Evolutionary conservation across 2,113 vertebrate genomes (phyloP).

Genomic region (Carassius gibelio): DNA sequence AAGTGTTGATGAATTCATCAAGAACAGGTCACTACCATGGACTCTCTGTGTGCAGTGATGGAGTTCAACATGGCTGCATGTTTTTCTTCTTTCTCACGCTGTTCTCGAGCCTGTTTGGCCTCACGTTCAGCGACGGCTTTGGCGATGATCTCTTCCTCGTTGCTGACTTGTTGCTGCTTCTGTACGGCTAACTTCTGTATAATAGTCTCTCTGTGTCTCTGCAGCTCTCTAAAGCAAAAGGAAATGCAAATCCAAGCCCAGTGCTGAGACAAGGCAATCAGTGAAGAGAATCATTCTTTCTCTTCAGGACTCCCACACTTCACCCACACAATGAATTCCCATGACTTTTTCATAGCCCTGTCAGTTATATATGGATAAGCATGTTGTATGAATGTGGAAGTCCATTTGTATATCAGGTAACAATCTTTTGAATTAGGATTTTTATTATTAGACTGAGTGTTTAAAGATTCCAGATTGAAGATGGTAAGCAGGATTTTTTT

Average conservation of each 20-base stretch:
- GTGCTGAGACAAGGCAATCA: background rate
- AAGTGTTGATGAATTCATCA: background rate
- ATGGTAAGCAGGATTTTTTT: no score
- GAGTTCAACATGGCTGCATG: conserved; percentile 76
- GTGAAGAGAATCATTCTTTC: background rate
- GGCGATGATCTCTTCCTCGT: conserved; percentile 74
- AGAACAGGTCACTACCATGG: conserved; percentile 74
- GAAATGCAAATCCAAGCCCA: background rate
- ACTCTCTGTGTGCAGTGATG: conserved; percentile 79
- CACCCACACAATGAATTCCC: background rate
- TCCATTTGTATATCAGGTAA: no score
- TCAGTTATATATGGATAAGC: background rate
- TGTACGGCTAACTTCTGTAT: conserved; percentile 67
- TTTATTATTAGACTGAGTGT: no score
- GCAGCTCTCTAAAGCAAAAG: conserved; percentile 72
- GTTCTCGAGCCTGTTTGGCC: conserved; percentile 69
- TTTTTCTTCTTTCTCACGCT: conserved; percentile 77
- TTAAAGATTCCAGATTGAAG: no score
- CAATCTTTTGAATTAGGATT: background rate
- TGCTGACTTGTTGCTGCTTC: conserved; percentile 66
- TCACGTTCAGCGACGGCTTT: conserved; percentile 78
- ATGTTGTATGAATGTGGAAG: background rate
- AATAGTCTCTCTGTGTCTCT: conserved; percentile 76
- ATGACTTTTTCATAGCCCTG: background rate
- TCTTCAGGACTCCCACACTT: background rate